These are phyloP conservation scores for Salvelinus alpinus DNA, from an alignment of 2,113 vertebrate genomes.

Conservation along the genomic window DNA sequence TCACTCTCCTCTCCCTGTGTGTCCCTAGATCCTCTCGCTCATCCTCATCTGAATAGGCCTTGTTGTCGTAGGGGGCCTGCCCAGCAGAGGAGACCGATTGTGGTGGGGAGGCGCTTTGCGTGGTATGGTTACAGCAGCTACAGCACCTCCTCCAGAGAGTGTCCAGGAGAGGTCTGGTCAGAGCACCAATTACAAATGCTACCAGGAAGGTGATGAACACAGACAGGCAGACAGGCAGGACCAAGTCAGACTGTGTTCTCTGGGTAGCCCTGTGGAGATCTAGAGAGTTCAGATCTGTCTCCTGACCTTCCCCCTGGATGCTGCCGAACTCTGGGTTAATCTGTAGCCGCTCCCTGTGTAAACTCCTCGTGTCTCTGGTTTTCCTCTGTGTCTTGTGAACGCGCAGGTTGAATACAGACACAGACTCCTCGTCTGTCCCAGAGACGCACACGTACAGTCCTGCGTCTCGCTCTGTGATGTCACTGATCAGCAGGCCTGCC, in stretches of 20 bases:
- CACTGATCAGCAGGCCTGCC: slow-evolving; percentile 59
- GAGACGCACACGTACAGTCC: slow-evolving; percentile 68
- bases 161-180: slow-evolving; percentile 79
- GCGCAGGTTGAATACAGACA: slow-evolving; percentile 63
- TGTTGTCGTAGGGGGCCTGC: slow-evolving; percentile 72
- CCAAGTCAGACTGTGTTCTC: slow-evolving; percentile 52
- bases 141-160: slow-evolving; percentile 64
- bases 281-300: slow-evolving; percentile 1
- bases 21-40: slow-evolving; percentile 21
- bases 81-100: slow-evolving; percentile 15
- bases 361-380: slow-evolving; percentile 36
- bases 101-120: slow-evolving; percentile 34
- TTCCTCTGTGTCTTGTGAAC: slow-evolving; percentile 56
- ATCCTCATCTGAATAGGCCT: slow-evolving; percentile 65
- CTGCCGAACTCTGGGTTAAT: slow-evolving; percentile 9
- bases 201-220: slow-evolving; percentile 83
- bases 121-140: slow-evolving; percentile 2
- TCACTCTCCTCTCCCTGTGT: slow-evolving; percentile 60
- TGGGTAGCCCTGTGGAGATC: background rate
- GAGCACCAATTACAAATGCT: slow-evolving; percentile 84
- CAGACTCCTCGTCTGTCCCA: slow-evolving; percentile 44
- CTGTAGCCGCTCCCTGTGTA: slow-evolving; percentile 22
- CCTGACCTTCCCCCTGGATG: background rate
- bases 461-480: slow-evolving; percentile 46
- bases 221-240: slow-evolving; percentile 80